phyloP scores from a whole-genome alignment of 1,140 invertebrate genomes.

The Archivesica marissinica region DNA sequence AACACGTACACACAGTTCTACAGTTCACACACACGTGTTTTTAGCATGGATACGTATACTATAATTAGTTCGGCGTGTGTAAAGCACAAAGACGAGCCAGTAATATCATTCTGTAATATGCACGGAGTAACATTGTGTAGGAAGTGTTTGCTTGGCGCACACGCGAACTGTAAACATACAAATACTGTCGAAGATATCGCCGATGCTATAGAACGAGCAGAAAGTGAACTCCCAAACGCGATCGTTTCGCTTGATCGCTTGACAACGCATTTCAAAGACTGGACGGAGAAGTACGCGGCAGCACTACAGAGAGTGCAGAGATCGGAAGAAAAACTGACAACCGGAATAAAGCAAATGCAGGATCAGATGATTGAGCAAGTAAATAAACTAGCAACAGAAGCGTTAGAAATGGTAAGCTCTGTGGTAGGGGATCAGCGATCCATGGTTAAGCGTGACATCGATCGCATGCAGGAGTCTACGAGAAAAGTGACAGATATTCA shows the following conservation, averaged over 20 bases:
- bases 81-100: neutral
- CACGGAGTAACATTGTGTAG: constrained; percentile 5
- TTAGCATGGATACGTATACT: too few relatives aligned
- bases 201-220: neutral
- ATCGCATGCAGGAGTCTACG: neutral
- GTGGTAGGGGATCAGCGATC: constrained; percentile 15
- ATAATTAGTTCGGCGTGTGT: neutral
- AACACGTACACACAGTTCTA: too few relatives aligned
- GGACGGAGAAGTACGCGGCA: neutral
- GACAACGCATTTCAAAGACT: neutral
- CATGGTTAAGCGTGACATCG: neutral
- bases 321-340: neutral
- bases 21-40: too few relatives aligned
- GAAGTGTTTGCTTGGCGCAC: constrained; percentile 19
- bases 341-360: constrained; percentile 25
- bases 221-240: neutral
- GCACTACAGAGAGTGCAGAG: neutral
- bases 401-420: constrained; percentile 7
- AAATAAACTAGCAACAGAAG: neutral
- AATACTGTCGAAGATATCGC: constrained; percentile 3
- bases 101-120: constrained; percentile 16
- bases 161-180: neutral
- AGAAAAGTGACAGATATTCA: neutral
- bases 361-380: neutral
- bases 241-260: neutral